Evolutionary conservation across 1,140 invertebrate species (phyloP).

Genomic region (Teleopsis dalmanni): DNA sequence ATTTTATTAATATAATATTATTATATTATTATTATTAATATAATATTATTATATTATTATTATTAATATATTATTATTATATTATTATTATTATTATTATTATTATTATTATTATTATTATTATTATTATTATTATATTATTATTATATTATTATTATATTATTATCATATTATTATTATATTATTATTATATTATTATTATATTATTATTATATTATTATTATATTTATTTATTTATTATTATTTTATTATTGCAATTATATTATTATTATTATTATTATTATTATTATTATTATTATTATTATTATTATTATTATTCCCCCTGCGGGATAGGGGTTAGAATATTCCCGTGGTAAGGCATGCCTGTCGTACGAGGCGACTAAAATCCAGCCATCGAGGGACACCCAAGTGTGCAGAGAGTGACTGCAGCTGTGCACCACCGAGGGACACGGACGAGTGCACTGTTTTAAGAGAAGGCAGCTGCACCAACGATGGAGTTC

Average conservation of each 20-base stretch:
- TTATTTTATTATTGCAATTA: neutral
- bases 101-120: neutral
- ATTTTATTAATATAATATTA: neutral
- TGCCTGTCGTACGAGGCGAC: no score
- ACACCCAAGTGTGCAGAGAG: no score
- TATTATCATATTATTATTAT: neutral
- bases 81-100: neutral
- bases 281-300: neutral
- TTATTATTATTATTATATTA: neutral
- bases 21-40: neutral
- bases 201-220: no score
- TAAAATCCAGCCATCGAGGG: no score
- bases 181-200: neutral
- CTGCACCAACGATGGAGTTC: no score
- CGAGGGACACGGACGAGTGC: no score
- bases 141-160: neutral
- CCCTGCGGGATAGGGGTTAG: no score
- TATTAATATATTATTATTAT: neutral
- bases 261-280: neutral
- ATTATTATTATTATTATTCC: no score
- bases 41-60: neutral
- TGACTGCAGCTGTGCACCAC: no score
- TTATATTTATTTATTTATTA: no score
- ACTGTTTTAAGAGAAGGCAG: no score
- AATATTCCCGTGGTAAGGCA: no score